Percentiles rank a stretch among this genome's conserved stretches.
Evolutionary conservation across 2,888 invertebrate genomes (phyloP).

Genomic region (Ypsolopha sequella): DNA sequence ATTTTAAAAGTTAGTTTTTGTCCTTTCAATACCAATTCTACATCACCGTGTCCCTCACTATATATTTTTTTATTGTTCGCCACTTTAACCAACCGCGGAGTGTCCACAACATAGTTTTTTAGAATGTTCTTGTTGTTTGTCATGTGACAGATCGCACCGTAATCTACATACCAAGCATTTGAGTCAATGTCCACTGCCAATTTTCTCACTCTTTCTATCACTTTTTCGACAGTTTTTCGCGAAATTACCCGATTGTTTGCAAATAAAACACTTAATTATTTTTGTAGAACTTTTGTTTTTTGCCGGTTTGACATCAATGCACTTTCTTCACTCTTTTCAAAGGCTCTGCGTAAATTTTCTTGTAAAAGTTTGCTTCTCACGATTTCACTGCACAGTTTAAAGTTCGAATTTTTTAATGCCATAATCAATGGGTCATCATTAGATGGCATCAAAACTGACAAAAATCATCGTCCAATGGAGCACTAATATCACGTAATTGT

Average conservation of each 20-base stretch:
- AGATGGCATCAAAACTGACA: slow-evolving; percentile 11
- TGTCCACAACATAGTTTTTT: slow-evolving; percentile 8
- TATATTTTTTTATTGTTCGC: slow-evolving; percentile 9
- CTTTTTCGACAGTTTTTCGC: slow-evolving; percentile 1
- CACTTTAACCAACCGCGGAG: slow-evolving; percentile 5
- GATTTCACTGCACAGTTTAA: slow-evolving; percentile 10
- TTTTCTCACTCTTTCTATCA: background rate
- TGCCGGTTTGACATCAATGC: background rate
- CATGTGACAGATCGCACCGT: slow-evolving; percentile 9
- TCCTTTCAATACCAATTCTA: slow-evolving; percentile 8
- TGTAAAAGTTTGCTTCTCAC: slow-evolving; percentile 11
- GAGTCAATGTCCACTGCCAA: slow-evolving; percentile 5
- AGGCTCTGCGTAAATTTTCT: slow-evolving; percentile 9
- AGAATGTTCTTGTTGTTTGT: slow-evolving; percentile 8
- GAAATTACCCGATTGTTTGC: slow-evolving; percentile 2
- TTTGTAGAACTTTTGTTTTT: background rate
- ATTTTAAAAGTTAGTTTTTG: background rate
- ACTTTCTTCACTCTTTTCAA: slow-evolving; percentile 3
- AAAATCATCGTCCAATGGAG: slow-evolving; percentile 14
- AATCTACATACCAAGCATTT: slow-evolving; percentile 8
- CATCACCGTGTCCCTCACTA: slow-evolving; percentile 11
- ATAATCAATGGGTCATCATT: slow-evolving; percentile 14
- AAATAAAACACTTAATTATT: slow-evolving; percentile 3
- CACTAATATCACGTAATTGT: no score
- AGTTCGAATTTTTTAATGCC: slow-evolving; percentile 13